Conservation (phyloP, 2,888 invertebrate species). For the Ceramica pisi region DNA sequence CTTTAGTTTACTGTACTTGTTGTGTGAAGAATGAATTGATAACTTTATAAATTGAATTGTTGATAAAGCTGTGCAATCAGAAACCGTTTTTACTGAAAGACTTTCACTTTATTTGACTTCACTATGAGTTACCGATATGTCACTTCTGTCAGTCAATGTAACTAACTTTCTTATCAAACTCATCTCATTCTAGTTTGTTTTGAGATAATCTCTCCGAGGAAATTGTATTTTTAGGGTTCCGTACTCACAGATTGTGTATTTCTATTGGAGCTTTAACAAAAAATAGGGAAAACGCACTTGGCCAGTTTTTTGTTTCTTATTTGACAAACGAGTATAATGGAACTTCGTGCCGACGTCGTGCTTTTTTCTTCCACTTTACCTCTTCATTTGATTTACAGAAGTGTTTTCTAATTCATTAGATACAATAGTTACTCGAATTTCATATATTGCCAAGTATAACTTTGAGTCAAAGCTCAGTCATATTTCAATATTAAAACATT, state of each 20-base stretch:
- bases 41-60: conserved; percentile 25
- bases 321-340: too few species aligned
- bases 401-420: too few species aligned
- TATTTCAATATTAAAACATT: not conserved
- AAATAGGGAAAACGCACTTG: too few species aligned
- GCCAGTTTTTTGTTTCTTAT: not conserved
- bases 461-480: not conserved
- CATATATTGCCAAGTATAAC: not conserved
- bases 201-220: conserved; percentile 3
- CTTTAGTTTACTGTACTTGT: conserved; percentile 60
- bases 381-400: too few species aligned
- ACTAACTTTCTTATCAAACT: conserved; percentile 1
- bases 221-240: too few species aligned
- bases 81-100: conserved; percentile 16
- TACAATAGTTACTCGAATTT: too few species aligned
- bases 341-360: not conserved
- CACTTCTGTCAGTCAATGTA: conserved; percentile 20
- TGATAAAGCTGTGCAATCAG: conserved; percentile 28
- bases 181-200: conserved; percentile 11
- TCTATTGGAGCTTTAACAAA: too few species aligned
- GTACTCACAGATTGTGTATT: too few species aligned
- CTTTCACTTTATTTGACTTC: conserved; percentile 21
- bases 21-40: conserved; percentile 47
- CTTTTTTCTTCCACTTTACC: too few species aligned
- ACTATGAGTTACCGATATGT: conserved; percentile 7